Conservation (phyloP, 2,888 invertebrate species). For the Metacarcinus magister region DNA sequence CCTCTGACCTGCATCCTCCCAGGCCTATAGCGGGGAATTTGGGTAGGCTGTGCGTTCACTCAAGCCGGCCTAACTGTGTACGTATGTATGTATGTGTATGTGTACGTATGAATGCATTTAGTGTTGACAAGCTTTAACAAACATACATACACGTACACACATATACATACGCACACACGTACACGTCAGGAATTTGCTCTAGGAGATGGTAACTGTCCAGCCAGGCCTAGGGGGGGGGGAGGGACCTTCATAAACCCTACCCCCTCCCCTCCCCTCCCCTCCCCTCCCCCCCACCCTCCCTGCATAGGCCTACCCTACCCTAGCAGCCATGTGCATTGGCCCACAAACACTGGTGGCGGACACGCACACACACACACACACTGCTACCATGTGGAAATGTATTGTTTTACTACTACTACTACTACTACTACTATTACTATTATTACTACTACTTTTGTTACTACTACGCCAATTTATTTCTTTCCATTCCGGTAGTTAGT, state of each 20-base stretch:
- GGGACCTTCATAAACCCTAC: neutral
- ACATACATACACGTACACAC: neutral
- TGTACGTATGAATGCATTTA: neutral
- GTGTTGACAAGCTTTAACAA: neutral
- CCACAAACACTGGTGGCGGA: neutral
- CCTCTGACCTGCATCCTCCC: constrained; percentile 34
- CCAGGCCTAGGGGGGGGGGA: neutral
- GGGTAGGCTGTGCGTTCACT: neutral
- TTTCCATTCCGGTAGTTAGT: no score
- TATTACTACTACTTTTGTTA: neutral
- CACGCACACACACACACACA: neutral
- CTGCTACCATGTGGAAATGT: neutral
- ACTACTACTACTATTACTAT: neutral
- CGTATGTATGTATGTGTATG: neutral
- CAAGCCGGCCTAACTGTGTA: neutral
- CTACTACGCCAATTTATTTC: neutral
- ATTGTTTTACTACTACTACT: neutral
- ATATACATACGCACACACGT: neutral
- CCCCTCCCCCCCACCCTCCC: neutral
- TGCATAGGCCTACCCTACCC: neutral
- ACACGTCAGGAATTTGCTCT: neutral
- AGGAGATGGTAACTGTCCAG: neutral
- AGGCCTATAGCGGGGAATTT: neutral
- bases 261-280: neutral
- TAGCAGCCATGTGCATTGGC: neutral